Base-by-base conservation (phyloP, 2,113 vertebrate species). In the Phyllopteryx taeniolatus region DNA sequence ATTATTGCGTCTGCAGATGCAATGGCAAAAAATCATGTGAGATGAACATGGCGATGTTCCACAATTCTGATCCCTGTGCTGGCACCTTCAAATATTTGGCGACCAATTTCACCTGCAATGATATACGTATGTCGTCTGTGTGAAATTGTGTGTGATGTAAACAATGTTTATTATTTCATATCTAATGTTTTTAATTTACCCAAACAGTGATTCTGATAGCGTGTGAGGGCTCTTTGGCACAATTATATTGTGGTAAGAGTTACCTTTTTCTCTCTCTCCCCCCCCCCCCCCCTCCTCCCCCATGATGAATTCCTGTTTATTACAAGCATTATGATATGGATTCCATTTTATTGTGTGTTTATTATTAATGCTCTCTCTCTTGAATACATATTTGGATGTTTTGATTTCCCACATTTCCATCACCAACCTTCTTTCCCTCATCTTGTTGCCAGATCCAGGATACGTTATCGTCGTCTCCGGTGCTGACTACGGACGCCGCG, bases 401-500 rank as follows among this genome's bases (percentile, higher is more conserved):
- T 15, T 33, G 31, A 13, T 9, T 4, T 7, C 11, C 57, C 27
- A 5, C 57, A 33, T 31, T 51, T 11, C n/a, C 10, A 69, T 27
- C 53, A 22, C 3, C 3, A 57, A 54, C 64, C 53, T n/a, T 67
- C 4, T 10, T 64, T 39, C 33, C 66, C n/a, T 68, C 33, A 60
- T 20, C 63, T 47, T 54, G 20, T 56, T 51, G 1, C 22, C 65
- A 87, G 85, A 68, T 62, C 2, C 1, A 1, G 83, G 83, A 0
- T 63, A 77, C 56, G n/a, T 77, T 0, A 83, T 90, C 42, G n/a
- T 1, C 17, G 70, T 90, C 57, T 71, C 64, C 0, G 66, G 78
- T 2, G 86, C 86, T 1, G 8, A 83, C 56, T 88, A 81, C 6
- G 88, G 88, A 59, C 86, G 86, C 31, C 33, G 7, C 17, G 83